Conservation (phyloP, 2,797 vertebrate species). For the Ptychadena robeensis region DNA sequence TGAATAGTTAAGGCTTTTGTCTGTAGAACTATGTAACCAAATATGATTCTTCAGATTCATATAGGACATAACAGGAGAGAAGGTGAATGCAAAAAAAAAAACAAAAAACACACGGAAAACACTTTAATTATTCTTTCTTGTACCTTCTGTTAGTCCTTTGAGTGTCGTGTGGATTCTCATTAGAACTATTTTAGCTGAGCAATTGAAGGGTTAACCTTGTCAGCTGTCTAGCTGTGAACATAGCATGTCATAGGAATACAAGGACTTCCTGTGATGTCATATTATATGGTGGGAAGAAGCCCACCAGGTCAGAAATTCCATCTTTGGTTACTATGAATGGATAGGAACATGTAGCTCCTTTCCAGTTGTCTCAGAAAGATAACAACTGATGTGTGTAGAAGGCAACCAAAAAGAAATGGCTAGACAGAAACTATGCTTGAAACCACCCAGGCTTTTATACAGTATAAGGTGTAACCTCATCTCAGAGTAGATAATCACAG, state of each 20-base stretch:
- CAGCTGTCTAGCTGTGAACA: neutral
- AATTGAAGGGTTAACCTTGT: neutral
- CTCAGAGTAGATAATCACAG: too few relatives aligned
- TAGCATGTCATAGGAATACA: slow-evolving; percentile 7
- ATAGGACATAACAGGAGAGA: neutral
- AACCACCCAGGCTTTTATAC: neutral
- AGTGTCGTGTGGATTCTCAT: neutral
- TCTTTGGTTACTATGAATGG: neutral
- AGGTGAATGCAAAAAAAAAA: neutral
- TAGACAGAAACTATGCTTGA: too few relatives aligned
- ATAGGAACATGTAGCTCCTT: neutral
- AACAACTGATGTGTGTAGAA: slow-evolving; percentile 3
- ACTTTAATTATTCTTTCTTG: neutral
- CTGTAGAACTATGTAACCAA: neutral
- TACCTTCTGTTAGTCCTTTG: neutral
- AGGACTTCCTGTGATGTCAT: neutral
- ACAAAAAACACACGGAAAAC: too few relatives aligned
- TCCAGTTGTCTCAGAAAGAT: neutral
- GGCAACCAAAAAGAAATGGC: slow-evolving; percentile 5
- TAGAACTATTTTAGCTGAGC: neutral
- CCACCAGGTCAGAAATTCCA: neutral
- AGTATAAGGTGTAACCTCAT: neutral
- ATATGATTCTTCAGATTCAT: neutral
- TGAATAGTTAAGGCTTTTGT: neutral
- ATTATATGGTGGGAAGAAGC: neutral